Conservation (phyloP, 2,888 invertebrate genomes). For the Leucophenga maculata region DNA sequence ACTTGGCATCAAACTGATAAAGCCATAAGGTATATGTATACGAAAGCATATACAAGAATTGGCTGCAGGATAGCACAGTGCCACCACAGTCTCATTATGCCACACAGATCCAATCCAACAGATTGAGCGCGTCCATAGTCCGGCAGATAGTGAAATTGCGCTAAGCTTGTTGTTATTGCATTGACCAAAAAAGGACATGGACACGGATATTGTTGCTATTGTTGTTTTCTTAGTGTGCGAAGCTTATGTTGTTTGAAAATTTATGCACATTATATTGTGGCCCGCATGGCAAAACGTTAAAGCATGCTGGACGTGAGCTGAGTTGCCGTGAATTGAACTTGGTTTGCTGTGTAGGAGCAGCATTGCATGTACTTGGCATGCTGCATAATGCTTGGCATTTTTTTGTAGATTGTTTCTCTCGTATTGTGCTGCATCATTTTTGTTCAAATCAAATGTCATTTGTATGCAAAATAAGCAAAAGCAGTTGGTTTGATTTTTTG, state of each 20-base stretch:
- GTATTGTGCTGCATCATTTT: slow-evolving; percentile 51
- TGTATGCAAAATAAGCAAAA: slow-evolving; percentile 55
- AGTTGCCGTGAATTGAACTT: too few species aligned
- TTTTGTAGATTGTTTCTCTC: slow-evolving; percentile 40
- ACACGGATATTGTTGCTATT: not conserved
- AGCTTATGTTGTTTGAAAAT: not conserved
- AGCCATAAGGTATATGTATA: not conserved
- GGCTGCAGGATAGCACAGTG: too few species aligned
- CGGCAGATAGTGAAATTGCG: too few species aligned
- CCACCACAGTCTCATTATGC: not conserved
- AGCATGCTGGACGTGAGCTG: not conserved
- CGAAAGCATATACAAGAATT: too few species aligned
- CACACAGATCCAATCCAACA: not conserved
- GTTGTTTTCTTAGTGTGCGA: not conserved
- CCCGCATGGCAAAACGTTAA: not conserved
- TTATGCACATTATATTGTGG: slow-evolving; percentile 15
- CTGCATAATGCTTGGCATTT: slow-evolving; percentile 46
- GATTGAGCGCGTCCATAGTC: not conserved
- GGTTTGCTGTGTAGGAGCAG: not conserved
- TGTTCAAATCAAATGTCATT: slow-evolving; percentile 53
- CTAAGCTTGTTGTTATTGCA: not conserved
- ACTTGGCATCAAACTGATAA: slow-evolving; percentile 24
- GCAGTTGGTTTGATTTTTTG: not conserved
- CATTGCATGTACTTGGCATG: not conserved
- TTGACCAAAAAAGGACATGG: not conserved